These are phyloP conservation scores for Indicator maculatus DNA, from an alignment of 2,113 vertebrate genomes.

Conservation along the genomic window DNA sequence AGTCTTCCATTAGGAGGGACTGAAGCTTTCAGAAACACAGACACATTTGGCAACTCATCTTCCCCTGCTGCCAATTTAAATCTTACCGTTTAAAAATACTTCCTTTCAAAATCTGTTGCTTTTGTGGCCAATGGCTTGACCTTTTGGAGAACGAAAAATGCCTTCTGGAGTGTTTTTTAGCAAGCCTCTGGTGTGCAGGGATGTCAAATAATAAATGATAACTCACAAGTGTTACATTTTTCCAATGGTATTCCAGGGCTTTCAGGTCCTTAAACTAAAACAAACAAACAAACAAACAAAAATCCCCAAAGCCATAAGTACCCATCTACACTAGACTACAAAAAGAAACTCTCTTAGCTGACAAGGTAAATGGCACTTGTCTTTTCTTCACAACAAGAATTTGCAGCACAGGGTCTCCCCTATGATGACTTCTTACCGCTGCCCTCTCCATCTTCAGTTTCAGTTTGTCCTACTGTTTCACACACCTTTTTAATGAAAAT, in stretches of 20 bases:
- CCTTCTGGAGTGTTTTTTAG: not conserved
- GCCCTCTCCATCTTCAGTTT: constrained; percentile 5
- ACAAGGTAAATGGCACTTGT: not conserved
- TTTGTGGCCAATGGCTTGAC: not conserved
- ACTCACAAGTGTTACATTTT: not conserved
- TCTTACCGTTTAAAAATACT: not conserved
- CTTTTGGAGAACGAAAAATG: not conserved
- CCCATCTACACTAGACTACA: not conserved
- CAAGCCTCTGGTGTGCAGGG: not conserved
- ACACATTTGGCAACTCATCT: constrained; percentile 10
- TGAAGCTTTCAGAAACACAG: constrained; percentile 29
- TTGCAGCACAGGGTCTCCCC: not conserved
- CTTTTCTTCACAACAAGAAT: not conserved
- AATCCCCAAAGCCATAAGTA: not conserved
- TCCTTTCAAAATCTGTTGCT: constrained; percentile 25
- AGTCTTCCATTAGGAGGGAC: not conserved
- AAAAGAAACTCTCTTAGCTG: not conserved
- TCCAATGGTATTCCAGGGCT: not conserved
- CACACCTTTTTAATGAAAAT: constrained; percentile 23
- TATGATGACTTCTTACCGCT: not conserved
- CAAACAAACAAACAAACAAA: not conserved
- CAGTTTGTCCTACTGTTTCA: not conserved
- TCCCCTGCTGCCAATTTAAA: not conserved
- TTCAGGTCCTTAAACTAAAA: not conserved
- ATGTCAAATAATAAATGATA: not conserved